Evolutionary conservation across 2,797 vertebrate species (phyloP), one percentile per base, ranked within the genome.

Genomic region (Morus bassanus): DNA sequence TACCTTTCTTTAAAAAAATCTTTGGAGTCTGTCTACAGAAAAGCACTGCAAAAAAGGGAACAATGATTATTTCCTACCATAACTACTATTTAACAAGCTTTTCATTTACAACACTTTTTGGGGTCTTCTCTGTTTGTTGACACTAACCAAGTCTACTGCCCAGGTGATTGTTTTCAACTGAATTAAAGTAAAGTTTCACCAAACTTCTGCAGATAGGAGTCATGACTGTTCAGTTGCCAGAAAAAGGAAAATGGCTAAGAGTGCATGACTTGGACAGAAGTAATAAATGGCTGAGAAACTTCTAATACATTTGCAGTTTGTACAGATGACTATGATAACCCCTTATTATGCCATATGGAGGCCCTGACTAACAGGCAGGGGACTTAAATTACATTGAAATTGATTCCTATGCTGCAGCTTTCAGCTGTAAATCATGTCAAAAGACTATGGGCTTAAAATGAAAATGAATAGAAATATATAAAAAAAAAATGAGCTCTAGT

Each of bases 361-460:
- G 28, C 54, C n/a, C 61, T 77, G 50, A 56, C 21, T 91, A 92
- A 77, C 63, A 95, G 91, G 54, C 93, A 87, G 19, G 25, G 13
- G 45, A 60, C 69, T 73, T 93, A 69, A 87, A 82, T 95, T 88
- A 80, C 39, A 13, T 28, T 83, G 87, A 93, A 94, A 93, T 15
- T 28, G 41, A 75, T 76, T 88, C 65, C 51, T 53, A 74, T 8
- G 5, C 18, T 46, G 67, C 37, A 91, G 68, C 41, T 85, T 73
- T 79, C 48, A 87, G 64, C 56, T 77, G 31, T 65, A 84, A 88
- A 77, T 77, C 2, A 64, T 87, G 72, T 90, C 60, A 91, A 75
- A 93, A 91, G 27, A 39, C 83, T 43, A 22, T 13, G 19, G 46
- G 10, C 35, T 84, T 80, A 69, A 91, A 87, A 85, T 54, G 13